Evolutionary conservation across 2,888 invertebrate species (phyloP).

Genomic region (Noctua fimbriata): DNA sequence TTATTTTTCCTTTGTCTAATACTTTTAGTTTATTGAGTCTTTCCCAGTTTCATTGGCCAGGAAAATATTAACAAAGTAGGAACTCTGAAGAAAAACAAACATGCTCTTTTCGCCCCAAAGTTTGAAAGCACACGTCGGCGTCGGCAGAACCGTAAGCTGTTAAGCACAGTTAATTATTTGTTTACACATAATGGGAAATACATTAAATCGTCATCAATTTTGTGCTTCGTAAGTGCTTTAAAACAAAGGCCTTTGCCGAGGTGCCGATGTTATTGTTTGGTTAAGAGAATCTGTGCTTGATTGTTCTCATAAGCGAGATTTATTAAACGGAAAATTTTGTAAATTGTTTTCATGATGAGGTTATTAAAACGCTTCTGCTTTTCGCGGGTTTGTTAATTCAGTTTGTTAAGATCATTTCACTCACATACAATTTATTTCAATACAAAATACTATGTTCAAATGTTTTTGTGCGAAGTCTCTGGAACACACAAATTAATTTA

Average conservation of each 20-base stretch:
- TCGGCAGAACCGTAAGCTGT: background rate
- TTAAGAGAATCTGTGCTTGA: slow-evolving; percentile 20
- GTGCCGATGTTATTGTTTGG: slow-evolving; percentile 13
- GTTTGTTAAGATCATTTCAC: background rate
- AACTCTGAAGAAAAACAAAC: background rate
- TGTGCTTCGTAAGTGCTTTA: slow-evolving; percentile 24
- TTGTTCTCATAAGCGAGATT: slow-evolving; percentile 31
- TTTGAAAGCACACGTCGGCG: background rate
- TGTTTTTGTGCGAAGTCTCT: background rate
- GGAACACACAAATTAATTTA: slow-evolving; percentile 5
- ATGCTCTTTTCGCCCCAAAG: background rate
- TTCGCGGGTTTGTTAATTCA: background rate
- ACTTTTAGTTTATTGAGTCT: background rate
- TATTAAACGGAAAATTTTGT: slow-evolving; percentile 33
- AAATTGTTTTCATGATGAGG: slow-evolving; percentile 33
- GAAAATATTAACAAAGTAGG: background rate
- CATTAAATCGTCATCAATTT: slow-evolving; percentile 36
- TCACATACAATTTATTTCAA: background rate
- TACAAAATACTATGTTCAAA: background rate
- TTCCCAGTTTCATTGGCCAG: background rate
- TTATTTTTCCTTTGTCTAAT: background rate
- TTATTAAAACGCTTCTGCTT: slow-evolving; percentile 3
- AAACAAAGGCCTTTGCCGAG: slow-evolving; percentile 23
- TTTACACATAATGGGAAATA: slow-evolving; percentile 16
- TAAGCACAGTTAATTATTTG: background rate